phyloP scores from a whole-genome alignment of 2,888 invertebrate species.

The Caenorhabditis virilis region DNA sequence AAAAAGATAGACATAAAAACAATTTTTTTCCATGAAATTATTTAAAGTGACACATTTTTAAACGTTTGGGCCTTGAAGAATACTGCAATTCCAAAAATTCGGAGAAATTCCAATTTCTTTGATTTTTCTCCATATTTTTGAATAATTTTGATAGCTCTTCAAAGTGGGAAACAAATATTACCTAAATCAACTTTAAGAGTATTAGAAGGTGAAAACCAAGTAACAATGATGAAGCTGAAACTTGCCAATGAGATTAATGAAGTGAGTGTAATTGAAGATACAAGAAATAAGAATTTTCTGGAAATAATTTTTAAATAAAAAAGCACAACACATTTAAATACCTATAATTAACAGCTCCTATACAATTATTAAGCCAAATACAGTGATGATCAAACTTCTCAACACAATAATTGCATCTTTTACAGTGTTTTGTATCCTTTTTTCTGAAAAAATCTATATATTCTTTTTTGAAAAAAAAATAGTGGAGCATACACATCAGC shows the following conservation, averaged over 20 bases:
- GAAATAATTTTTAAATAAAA: background rate
- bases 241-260: background rate
- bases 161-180: too few species aligned
- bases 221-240: background rate
- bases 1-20: too few species aligned
- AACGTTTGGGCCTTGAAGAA: background rate
- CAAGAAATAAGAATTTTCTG: slow-evolving; percentile 1
- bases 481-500: slow-evolving; percentile 78
- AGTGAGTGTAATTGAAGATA: background rate
- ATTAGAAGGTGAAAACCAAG: slow-evolving; percentile 2
- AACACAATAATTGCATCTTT: slow-evolving; percentile 95
- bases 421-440: slow-evolving; percentile 81
- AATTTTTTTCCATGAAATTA: background rate
- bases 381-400: slow-evolving; percentile 94
- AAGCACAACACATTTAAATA: slow-evolving; percentile 7
- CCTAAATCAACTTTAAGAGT: background rate
- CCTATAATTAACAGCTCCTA: slow-evolving; percentile 75
- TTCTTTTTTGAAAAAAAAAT: background rate
- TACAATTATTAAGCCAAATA: slow-evolving; percentile 97
- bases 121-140: too few species aligned
- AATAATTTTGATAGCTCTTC: too few species aligned
- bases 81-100: background rate
- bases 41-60: background rate
- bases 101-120: too few species aligned
- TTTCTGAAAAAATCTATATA: slow-evolving; percentile 52